Evolutionary conservation across 2,113 vertebrate genomes (phyloP).

Genomic region (Sinocyclocheilus grahami): DNA sequence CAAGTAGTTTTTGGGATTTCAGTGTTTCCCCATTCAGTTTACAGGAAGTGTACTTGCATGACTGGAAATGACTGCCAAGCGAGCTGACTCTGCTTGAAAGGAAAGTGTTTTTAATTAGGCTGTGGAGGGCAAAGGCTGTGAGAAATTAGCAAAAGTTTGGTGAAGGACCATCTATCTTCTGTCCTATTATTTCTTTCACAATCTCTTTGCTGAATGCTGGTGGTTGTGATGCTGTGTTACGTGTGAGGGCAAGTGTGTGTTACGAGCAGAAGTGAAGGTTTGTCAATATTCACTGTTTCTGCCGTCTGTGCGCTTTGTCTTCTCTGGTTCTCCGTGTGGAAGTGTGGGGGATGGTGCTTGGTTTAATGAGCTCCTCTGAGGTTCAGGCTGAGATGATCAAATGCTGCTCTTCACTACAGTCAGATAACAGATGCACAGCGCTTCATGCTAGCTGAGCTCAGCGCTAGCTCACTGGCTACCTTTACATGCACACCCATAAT

Average conservation of each 20-base stretch:
- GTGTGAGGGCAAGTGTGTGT: not conserved
- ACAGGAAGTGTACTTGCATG: not conserved
- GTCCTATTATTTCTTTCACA: slow-evolving; percentile 33
- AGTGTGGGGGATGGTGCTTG: slow-evolving; percentile 60
- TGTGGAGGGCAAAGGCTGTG: not conserved
- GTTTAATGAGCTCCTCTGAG: slow-evolving; percentile 78
- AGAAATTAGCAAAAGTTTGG: not conserved
- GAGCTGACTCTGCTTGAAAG: not conserved
- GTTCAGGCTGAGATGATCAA: slow-evolving; percentile 67
- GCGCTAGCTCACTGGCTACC: not conserved
- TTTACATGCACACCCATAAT: not conserved
- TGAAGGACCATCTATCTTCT: slow-evolving; percentile 5
- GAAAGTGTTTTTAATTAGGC: not conserved
- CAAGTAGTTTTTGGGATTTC: not conserved
- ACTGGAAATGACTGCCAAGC: not conserved
- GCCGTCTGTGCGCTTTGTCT: not conserved
- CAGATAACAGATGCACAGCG: slow-evolving; percentile 61
- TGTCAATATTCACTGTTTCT: not conserved
- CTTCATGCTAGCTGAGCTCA: slow-evolving; percentile 61
- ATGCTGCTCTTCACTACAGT: slow-evolving; percentile 51
- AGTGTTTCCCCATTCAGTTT: not conserved
- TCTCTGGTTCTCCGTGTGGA: slow-evolving; percentile 21
- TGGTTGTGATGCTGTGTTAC: not conserved
- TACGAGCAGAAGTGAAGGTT: not conserved
- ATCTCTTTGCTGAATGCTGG: not conserved